These are phyloP conservation scores for Drosophila jambulina DNA, from an alignment of 1,140 invertebrate species.

Conservation along the genomic window DNA sequence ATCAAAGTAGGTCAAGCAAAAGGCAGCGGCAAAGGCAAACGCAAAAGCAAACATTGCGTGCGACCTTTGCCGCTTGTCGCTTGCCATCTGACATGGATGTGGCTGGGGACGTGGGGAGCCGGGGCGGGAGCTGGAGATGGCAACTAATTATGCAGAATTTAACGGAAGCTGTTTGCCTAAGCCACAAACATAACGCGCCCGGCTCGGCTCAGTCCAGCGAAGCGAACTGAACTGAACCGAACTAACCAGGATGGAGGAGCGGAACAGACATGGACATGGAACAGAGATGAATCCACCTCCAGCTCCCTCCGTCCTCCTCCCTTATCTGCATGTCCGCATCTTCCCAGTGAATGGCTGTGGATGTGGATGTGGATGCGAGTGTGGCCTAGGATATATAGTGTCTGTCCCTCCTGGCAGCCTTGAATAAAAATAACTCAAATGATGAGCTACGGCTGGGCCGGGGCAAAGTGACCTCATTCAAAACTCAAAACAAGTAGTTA, in stretches of 20 bases:
- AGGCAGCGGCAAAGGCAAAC: conserved; percentile 57
- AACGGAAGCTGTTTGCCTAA: conserved; percentile 81
- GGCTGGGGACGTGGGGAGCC: background rate
- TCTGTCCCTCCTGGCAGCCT: conserved; percentile 64
- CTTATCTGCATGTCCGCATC: conserved; percentile 36
- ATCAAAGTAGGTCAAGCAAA: conserved; percentile 82
- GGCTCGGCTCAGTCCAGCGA: conserved; percentile 46
- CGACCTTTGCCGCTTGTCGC: conserved; percentile 76
- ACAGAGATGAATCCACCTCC: conserved; percentile 5
- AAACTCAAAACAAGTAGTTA: conserved; percentile 83
- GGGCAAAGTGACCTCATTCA: conserved; percentile 79
- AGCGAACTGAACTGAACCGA: conserved; percentile 46
- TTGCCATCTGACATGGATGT: conserved; percentile 55
- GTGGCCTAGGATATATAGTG: conserved; percentile 34
- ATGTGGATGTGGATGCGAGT: conserved; percentile 23
- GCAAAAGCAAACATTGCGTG: conserved; percentile 70
- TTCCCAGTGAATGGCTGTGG: conserved; percentile 24
- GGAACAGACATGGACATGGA: conserved; percentile 27
- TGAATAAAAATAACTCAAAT: conserved; percentile 81
- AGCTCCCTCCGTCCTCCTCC: conserved; percentile 7
- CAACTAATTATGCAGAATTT: conserved; percentile 83
- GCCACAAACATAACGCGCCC: conserved; percentile 48
- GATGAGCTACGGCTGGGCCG: conserved; percentile 65
- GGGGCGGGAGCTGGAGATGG: conserved; percentile 65
- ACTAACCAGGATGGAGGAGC: conserved; percentile 43